Base-by-base conservation (phyloP, 2,797 vertebrate species). In the Graptemys geographica region DNA sequence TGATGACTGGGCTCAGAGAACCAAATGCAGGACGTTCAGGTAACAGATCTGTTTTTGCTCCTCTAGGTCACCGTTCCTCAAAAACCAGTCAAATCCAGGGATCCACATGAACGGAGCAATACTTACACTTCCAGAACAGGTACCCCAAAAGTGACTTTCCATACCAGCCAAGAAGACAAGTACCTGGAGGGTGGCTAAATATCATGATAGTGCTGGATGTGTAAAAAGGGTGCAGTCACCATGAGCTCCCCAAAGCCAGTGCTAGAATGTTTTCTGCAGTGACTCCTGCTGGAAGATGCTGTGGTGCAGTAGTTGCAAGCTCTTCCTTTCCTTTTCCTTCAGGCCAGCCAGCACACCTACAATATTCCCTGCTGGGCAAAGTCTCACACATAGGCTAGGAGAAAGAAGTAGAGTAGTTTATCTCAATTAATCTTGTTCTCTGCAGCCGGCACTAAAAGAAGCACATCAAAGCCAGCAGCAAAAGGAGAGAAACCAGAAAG, bases 51-150 rank as follows among this genome's bases (percentile, higher is more conserved):
- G 7, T 93, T 89, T 89, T 94, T 94, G 23, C 96, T 94, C 95
- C 86, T 90, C 3, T 90, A 99, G 99, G 99, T 99, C 83, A 99
- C 98, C 86, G 86, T 99, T 95, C 94, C 97, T 83, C 99, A 99
- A 90, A 99, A 96, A 92, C 97, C 96, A 49, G 9, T 94, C 41
- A 98, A 98, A 87, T 92, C 96, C 15, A 94, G 80, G 57, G 95
- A 93, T 25, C 18, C 81, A 41, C 65, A 59, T 49, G 95, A 96
- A 69, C 88, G 3, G 53, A 94, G 81, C 72, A 95, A 89, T 37
- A 90, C 94, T 59, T 93, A 86, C 21, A 18, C 83, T 89, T 84
- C 89, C 52, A 95, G 74, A 97, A 83, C 98, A 97, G 99, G 98
- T 98, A 98, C 72, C 3, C 25, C 41, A 19, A 89, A 59, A 3